These are phyloP conservation scores for Heterohyrax brucei DNA, from an alignment of 2,797 vertebrate genomes.

Conservation along the genomic window DNA sequence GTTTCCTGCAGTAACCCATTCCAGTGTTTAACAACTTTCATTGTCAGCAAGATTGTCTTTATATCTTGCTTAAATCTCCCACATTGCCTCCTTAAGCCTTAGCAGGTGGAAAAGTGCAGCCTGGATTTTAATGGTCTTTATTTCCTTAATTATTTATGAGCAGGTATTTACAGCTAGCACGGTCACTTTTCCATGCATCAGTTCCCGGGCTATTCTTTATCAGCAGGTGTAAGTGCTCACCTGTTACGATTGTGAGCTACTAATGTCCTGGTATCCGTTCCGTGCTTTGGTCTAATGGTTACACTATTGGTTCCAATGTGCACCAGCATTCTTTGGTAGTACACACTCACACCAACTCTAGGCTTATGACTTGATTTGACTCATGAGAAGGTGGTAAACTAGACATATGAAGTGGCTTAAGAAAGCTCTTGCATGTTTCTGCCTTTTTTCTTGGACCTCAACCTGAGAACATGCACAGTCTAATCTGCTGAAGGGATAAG, in stretches of 20 bases:
- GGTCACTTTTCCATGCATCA: background rate
- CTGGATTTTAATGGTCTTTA: conserved; percentile 57
- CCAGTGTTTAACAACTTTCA: conserved; percentile 81
- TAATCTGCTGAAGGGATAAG: background rate
- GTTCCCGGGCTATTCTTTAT: background rate
- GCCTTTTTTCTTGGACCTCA: background rate
- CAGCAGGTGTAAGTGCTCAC: background rate
- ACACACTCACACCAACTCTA: background rate
- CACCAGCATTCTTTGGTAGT: background rate
- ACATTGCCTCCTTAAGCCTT: conserved; percentile 51
- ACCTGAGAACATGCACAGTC: background rate
- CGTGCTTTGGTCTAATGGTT: background rate
- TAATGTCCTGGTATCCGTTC: background rate
- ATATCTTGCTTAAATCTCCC: conserved; percentile 62
- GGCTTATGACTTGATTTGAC: background rate
- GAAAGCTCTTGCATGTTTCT: background rate
- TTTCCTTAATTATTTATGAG: conserved; percentile 74
- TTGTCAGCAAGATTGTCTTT: conserved; percentile 82
- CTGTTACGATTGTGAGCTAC: background rate
- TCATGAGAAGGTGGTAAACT: background rate
- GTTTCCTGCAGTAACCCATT: conserved; percentile 77
- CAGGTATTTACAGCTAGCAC: conserved; percentile 37
- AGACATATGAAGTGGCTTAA: background rate
- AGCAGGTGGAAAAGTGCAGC: conserved; percentile 74
- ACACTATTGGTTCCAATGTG: background rate